These are phyloP conservation scores for Tonatia bakeri DNA, from an alignment of 2,113 vertebrate species.

Conservation along the genomic window DNA sequence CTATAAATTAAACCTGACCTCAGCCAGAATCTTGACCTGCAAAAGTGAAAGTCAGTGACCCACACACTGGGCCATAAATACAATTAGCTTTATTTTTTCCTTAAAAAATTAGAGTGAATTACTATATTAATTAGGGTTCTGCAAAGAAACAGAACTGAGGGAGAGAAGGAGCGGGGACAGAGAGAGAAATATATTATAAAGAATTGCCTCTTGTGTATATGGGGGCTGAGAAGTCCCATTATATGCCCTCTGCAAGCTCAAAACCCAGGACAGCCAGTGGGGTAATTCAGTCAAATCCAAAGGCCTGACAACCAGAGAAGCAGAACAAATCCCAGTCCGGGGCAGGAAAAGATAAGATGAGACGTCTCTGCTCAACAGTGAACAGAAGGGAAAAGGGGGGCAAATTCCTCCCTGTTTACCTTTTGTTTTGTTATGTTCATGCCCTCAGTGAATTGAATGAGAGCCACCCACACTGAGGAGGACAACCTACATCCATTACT, in stretches of 20 bases:
- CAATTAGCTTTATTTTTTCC: neutral
- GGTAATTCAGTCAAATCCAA: neutral
- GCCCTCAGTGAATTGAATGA: neutral
- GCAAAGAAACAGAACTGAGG: neutral
- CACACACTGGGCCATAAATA: neutral
- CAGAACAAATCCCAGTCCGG: neutral
- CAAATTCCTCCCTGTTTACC: neutral
- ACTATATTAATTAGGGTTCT: neutral
- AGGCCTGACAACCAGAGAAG: neutral
- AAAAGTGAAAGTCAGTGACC: neutral
- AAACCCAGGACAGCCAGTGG: neutral
- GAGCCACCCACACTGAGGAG: neutral
- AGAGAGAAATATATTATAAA: neutral
- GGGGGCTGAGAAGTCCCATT: neutral
- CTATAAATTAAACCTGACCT: neutral
- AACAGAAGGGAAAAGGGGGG: neutral
- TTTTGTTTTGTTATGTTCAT: neutral
- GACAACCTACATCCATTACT: neutral
- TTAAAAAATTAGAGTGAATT: constrained; percentile 26
- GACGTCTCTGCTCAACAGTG: neutral
- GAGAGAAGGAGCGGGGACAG: neutral
- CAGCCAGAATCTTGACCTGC: neutral
- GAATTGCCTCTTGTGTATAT: neutral
- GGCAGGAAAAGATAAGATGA: neutral
- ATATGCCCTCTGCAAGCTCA: neutral